Evolutionary conservation across 2,888 invertebrate genomes (phyloP), one percentile per base, ranked within the genome.

Genomic region (Griposia aprilina): DNA sequence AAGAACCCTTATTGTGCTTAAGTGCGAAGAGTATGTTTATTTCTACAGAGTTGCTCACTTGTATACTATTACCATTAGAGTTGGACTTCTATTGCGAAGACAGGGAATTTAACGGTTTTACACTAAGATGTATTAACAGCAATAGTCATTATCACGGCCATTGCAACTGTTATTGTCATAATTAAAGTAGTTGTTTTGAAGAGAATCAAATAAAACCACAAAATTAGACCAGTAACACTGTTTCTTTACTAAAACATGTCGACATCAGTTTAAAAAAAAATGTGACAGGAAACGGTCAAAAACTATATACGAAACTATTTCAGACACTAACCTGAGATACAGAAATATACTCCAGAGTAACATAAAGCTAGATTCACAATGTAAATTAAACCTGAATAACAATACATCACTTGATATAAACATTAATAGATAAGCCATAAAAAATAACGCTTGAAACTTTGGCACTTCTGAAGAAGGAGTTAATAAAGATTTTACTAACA

Each of bases 311-410:
- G 86, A 88, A 26, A 87, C 2, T 10, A 83, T 85, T 77, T 90
- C 89, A 50, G 48, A 8, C 0, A 70, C 23, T 63, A 89, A 70
- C 66, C 90, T 81, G 1, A 86, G 6, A 50, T 71, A 82, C 13
- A 90, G 55, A 45, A 89, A 68, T 8, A 81, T 60, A 70, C 65
- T 71, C 76, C 78, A 86, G 0, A 78, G 26, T 36, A 81, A 55
- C 36, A 73, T 23, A 11, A 23, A 65, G 62, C 23, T 41, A 10
- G 71, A 67, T 6, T 66, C 1, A 30, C 72, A 45, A 59, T 76
- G 52, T 45, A 89, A 82, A 83, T 89, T 90, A 67, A 83, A 90
- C 41, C 70, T 75, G 10, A 90, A 23, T 11, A 90, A 82, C 6
- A 87, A 23, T 23, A 82, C 23, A 78, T 90, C 89, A 72, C 89